A percentile compares a stretch with the other conserved stretches of the same genome.
Evolutionary conservation across 2,113 vertebrate species (phyloP).

Genomic region (Gavia stellata): DNA sequence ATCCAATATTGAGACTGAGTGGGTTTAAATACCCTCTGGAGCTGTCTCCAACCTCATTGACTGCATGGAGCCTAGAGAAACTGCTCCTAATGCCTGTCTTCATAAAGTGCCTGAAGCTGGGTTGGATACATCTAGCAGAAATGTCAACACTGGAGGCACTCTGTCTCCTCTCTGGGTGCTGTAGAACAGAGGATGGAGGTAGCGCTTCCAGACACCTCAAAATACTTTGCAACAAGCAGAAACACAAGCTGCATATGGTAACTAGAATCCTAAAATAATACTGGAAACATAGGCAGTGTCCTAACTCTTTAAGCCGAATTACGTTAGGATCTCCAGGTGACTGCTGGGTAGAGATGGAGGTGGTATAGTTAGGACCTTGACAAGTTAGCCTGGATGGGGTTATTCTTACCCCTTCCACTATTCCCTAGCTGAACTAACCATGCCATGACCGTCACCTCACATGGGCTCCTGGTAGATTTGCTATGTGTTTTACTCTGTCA

Average conservation of each 20-base stretch:
- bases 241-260: neutral
- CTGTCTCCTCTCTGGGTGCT: neutral
- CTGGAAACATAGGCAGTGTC: fast-evolving
- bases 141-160: neutral
- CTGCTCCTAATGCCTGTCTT: neutral
- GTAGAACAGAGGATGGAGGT: neutral
- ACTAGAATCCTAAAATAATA: fast-evolving
- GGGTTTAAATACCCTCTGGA: neutral
- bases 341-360: neutral
- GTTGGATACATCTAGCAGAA: neutral
- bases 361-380: neutral
- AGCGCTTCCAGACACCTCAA: neutral
- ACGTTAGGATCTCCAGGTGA: neutral
- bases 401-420: neutral
- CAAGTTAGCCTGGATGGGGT: neutral
- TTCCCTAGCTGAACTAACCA: neutral
- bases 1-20: neutral
- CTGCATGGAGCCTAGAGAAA: neutral
- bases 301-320: neutral
- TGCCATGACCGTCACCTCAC: neutral
- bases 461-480: neutral
- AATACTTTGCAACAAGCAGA: neutral
- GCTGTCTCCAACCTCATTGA: neutral
- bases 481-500: neutral
- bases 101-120: neutral